Conservation (phyloP, 1,140 invertebrate species). For the Hyles euphorbiae region DNA sequence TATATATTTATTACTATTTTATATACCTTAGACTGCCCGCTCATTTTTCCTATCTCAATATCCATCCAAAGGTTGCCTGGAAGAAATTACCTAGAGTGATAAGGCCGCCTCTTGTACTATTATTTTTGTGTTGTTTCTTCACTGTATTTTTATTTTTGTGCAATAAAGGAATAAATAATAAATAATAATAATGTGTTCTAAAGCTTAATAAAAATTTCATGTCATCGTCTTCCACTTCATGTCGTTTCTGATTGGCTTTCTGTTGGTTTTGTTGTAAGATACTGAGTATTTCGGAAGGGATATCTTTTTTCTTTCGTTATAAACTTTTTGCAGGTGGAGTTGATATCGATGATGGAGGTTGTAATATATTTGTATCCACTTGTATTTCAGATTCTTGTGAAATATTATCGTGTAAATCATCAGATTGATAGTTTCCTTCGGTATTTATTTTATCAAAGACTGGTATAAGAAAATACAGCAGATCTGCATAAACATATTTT, state of each 20-base stretch:
- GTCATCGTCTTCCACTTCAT: conserved; percentile 5
- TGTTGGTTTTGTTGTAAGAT: conserved; percentile 1
- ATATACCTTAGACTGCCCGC: too few relatives aligned
- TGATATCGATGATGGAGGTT: not conserved
- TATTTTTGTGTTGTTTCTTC: too few relatives aligned
- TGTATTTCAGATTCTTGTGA: not conserved
- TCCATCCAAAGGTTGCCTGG: too few relatives aligned
- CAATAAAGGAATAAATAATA: too few relatives aligned
- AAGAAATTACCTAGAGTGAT: too few relatives aligned
- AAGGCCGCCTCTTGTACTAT: too few relatives aligned
- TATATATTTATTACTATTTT: too few relatives aligned
- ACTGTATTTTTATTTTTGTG: too few relatives aligned
- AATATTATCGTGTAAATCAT: too few relatives aligned
- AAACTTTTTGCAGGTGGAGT: not conserved
- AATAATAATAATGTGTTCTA: too few relatives aligned
- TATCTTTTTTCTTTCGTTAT: conserved; percentile 6
- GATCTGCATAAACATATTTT: conserved; percentile 14
- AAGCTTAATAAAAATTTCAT: conserved; percentile 9
- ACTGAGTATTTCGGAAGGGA: not conserved
- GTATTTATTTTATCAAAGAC: conserved; percentile 16
- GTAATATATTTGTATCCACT: conserved; percentile 1
- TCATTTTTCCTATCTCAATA: too few relatives aligned
- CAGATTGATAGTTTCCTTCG: conserved; percentile 13
- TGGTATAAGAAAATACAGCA: conserved; percentile 17
- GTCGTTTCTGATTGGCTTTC: not conserved